Evolutionary conservation across 1,140 invertebrate species (phyloP), one percentile per base, ranked within the genome.

Genomic region (Cherax quadricarinatus): DNA sequence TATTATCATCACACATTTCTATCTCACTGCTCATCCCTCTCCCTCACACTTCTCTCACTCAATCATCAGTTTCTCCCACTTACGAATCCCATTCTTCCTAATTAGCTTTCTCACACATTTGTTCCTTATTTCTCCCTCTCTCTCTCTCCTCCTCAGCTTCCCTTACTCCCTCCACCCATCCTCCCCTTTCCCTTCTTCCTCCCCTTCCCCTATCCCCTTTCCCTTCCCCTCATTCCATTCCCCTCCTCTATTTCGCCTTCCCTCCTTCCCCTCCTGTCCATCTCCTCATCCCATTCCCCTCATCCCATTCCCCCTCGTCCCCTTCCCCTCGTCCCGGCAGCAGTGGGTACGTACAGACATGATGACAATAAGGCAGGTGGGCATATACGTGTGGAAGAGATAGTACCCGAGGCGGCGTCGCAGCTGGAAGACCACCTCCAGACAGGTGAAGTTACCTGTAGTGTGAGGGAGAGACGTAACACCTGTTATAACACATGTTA

Each of bases 311-410:
- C 48, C 4, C 80, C 14, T 57, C 10, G 4, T 21, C 41, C 0
- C 51, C 21, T 18, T 6, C 6, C 30, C 7, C 18, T 16, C 51
- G 18, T 5, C 1, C 62, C 62, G 5, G 14, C 53, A 57, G 9
- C 30, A 41, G 66, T 5, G n/a, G 70, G 5, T 18, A 78, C 92
- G 60, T 51, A 93, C 92, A 81, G 95, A 95, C 94, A 95, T 95
- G 66, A 95, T 94, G 48, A 95, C 95, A 49, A 95, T 95, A 30
- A 95, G 93, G 84, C 95, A 95, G n/a, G 95, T 95, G 4, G 95
- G 81, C 88, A 90, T 90, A 49, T 90, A 85, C 30, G 82, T 90
- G 30, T 84, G 82, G 51, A 90, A 79, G 24, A 79, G 82, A 16
- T 79, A 83, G 30, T 85, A 90, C 1, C 70, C 81, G n/a, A 95